Base-by-base conservation (phyloP, 2,888 invertebrate genomes). In the Agrochola lota region DNA sequence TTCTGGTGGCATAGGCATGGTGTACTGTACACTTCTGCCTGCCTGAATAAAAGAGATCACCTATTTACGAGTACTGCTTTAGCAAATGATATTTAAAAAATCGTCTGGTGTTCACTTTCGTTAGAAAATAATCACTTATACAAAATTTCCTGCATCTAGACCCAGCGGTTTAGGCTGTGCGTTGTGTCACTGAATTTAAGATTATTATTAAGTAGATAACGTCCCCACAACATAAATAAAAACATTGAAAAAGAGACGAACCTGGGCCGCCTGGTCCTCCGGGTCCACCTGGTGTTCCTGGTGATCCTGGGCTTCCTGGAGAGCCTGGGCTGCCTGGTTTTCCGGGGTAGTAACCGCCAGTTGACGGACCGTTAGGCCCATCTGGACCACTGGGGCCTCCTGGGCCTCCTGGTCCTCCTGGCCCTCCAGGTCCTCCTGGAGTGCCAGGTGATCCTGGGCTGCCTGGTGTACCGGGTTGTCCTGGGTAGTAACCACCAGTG, bases 401-500 rank as follows among this genome's bases (percentile, higher is more conserved):
- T 2, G 89, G 86, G 2, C 35, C 60, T 35, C 57, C 72, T 40
- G 91, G 69, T 30, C 64, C 52, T 20, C 91, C 93, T 0, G 91
- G 90, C 1, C 88, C 86, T 1, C 91, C 90, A 43, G 89, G 89
- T 8, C 85, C 69, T 20, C 91, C 90, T 23, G 91, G 91, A 0
- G 71, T 70, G 11, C 86, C 88, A 5, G 91, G 91, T 57, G 62
- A 60, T 40, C 88, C 88, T 63, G 87, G 92, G 30, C 82, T 84
- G 60, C 85, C 67, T 75, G 83, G 71, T 71, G 73, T 64, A 0
- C 92, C 90, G 35, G 91, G 66, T 74, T 70, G 60, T 23, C 70
- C 80, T 67, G 80, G 92, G 30, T 86, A 80, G 9, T 92, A 91
- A 6, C 91, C 90, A 7, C 86, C 80, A 89, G 81, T 92, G 0